Conservation (phyloP, 1,140 invertebrate species). For the Artemia franciscana region DNA sequence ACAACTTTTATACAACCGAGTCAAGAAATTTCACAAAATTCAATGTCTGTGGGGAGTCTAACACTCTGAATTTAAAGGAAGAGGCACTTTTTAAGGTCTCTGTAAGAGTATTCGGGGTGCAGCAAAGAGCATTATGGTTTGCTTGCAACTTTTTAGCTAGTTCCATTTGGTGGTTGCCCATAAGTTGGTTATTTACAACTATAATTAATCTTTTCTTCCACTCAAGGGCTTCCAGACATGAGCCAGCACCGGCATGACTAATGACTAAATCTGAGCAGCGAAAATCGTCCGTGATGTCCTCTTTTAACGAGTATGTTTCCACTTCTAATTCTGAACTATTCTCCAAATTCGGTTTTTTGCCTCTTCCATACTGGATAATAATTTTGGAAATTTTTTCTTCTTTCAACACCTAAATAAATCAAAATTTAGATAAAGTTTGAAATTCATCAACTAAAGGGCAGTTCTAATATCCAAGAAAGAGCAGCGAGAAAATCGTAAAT, state of each 20-base stretch:
- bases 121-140: constrained; percentile 46
- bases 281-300: constrained; percentile 42
- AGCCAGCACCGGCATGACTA: constrained; percentile 85
- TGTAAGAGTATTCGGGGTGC: constrained; percentile 35
- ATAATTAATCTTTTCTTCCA: constrained; percentile 59
- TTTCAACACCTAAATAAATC: too few species aligned
- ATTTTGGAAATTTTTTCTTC: too few species aligned
- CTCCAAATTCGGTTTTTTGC: not conserved
- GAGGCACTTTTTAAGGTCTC: too few species aligned
- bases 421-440: too few species aligned
- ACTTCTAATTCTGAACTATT: not conserved
- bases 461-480: too few species aligned
- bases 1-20: too few species aligned
- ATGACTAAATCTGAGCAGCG: constrained; percentile 53
- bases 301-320: constrained; percentile 26
- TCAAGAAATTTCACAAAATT: too few species aligned
- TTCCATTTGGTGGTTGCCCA: constrained; percentile 90
- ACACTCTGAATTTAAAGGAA: too few species aligned
- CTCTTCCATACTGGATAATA: not conserved
- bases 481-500: too few species aligned
- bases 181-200: constrained; percentile 71
- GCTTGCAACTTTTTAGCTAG: constrained; percentile 52
- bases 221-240: constrained; percentile 60
- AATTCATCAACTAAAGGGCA: too few species aligned
- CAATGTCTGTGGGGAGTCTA: too few species aligned